Base-by-base conservation (phyloP, 1,140 invertebrate genomes). In the Aphelinus certus region DNA sequence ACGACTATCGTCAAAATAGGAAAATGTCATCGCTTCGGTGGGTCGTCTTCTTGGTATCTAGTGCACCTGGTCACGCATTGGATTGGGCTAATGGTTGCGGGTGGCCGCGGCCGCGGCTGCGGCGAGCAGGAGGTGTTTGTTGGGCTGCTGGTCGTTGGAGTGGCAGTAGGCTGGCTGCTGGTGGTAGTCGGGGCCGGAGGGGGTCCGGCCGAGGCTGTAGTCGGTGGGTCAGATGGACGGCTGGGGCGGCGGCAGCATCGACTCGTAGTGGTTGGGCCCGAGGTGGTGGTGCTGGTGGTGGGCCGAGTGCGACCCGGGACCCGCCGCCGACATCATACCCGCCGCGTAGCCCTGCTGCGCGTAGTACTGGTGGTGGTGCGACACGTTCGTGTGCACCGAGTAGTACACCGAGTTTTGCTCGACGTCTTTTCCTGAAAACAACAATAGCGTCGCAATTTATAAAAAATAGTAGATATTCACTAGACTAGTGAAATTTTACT, bases 341-440 rank as follows among this genome's bases (percentile, higher is more conserved):
- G 26, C 26, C 26, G 26, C 26, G 26, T 87, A 58, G 4, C 76
- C 84, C 53, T 85, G 87, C 51, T 86, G 83, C 26, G 26, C 26
- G 51, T 53, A 53, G 64, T 88, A 88, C 79, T 88, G 87, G 76
- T 88, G 87, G 77, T 86, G 84, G 61, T 87, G 86, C 1, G 78
- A 73, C 78, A 87, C 85, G 63, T 84, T 84, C n/a, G 85, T 79
- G 60, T 88, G 87, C 48, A 82, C 81, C 26, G 86, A 81, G 58
- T 88, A 88, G 45, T 88, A 88, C 4, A 88, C 81, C 26, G 84
- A 68, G n/a, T 69, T 83, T 65, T 85, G 87, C 43, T 88, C 86
- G 26, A 84, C 70, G 56, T 88, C 86, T 80, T 88, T 88, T 4
- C 81, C 86, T 88, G 64, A 2, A 75, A 79, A 26, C 26, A 26